These are phyloP conservation scores for Jaculus jaculus DNA, from an alignment of 2,113 vertebrate species.

Conservation along the genomic window DNA sequence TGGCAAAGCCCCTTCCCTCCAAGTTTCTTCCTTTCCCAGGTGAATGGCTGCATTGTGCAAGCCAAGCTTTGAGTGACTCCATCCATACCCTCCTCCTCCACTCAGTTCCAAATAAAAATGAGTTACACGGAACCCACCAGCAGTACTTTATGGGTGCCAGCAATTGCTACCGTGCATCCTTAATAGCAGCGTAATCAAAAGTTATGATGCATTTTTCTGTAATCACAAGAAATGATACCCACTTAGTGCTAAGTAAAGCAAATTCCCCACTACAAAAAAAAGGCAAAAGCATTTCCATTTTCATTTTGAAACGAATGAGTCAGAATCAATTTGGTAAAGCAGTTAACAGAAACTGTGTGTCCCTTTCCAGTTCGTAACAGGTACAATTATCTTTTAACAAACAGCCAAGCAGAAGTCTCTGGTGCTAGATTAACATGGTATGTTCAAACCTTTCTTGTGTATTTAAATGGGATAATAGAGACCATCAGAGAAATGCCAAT, in stretches of 20 bases:
- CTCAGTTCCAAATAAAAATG: conserved; percentile 56
- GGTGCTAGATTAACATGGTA: conserved; percentile 79
- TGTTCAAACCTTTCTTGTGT: conserved; percentile 80
- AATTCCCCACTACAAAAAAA: conserved; percentile 79
- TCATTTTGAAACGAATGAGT: conserved; percentile 84
- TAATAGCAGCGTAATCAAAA: conserved; percentile 86
- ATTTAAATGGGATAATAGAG: conserved; percentile 84
- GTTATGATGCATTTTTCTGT: conserved; percentile 88
- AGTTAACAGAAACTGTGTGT: conserved; percentile 81
- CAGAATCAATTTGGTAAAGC: conserved; percentile 85
- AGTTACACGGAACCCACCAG: conserved; percentile 75
- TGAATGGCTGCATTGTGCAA: not conserved
- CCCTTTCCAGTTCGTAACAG: conserved; percentile 81
- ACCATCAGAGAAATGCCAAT: conserved; percentile 73
- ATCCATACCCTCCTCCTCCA: not conserved
- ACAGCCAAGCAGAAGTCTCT: conserved; percentile 81
- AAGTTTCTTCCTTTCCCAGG: not conserved
- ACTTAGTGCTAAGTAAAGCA: conserved; percentile 87
- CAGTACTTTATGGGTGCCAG: conserved; percentile 70
- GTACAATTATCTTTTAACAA: conserved; percentile 88
- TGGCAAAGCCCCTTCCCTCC: not conserved
- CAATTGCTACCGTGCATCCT: conserved; percentile 82
- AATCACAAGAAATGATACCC: conserved; percentile 88
- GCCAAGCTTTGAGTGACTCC: not conserved
- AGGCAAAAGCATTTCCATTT: conserved; percentile 85